Evolutionary conservation across 2,888 invertebrate genomes (phyloP).

Genomic region (Cheilosia grossa): DNA sequence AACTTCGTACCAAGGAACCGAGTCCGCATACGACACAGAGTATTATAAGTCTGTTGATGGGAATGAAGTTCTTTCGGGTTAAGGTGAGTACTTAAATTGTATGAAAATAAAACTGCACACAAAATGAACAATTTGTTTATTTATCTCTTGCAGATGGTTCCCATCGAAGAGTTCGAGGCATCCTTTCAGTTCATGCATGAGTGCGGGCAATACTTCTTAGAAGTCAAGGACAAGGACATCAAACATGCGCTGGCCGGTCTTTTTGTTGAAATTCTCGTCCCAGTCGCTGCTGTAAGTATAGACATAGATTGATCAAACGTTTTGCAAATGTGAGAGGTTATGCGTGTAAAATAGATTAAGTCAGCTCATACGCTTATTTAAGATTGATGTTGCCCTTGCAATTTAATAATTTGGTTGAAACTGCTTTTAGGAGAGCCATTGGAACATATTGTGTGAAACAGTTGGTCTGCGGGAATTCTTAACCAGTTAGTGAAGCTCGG

Average conservation of each 20-base stretch:
- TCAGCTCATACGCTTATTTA: no score
- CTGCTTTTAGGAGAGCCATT: no score
- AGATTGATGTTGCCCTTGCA: no score
- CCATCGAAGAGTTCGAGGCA: conserved; percentile 99
- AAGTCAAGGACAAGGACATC: conserved; percentile 98
- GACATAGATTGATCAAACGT: neutral
- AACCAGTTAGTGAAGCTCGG: no score
- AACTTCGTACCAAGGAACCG: conserved; percentile 89
- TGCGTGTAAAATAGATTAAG: no score
- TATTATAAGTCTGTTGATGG: conserved; percentile 98
- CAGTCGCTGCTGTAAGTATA: conserved; percentile 96
- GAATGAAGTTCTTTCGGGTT: conserved; percentile 98
- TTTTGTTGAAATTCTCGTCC: conserved; percentile 99
- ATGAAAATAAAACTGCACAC: no score
- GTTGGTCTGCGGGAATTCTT: no score
- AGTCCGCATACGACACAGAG: conserved; percentile 96
- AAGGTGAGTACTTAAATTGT: conserved; percentile 81
- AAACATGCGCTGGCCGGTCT: conserved; percentile 98
- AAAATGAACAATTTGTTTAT: neutral
- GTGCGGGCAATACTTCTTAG: conserved; percentile 98
- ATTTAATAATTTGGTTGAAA: no score
- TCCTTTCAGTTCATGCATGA: conserved; percentile 99
- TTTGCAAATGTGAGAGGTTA: neutral
- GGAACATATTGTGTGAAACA: no score
- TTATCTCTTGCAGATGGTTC: conserved; percentile 90